Percentiles rank a stretch among this genome's conserved stretches.
Evolutionary conservation across 1,140 invertebrate species (phyloP).

Genomic region (Coelopa frigida): DNA sequence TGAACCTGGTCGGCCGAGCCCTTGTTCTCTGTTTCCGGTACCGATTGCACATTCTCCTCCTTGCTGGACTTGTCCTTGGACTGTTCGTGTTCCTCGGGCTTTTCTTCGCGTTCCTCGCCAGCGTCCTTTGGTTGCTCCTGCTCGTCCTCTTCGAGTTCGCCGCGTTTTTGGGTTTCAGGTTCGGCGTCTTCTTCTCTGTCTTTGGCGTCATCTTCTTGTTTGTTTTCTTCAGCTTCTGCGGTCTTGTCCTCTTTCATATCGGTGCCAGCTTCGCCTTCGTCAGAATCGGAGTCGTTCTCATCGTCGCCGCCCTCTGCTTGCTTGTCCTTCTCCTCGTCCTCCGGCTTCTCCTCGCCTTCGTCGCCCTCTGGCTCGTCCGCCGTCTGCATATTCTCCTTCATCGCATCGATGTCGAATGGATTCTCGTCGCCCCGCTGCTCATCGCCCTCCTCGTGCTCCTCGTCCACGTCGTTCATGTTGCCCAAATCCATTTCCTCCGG

Average conservation of each 20-base stretch:
- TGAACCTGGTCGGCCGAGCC: constrained; percentile 38
- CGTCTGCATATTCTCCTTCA: constrained; percentile 54
- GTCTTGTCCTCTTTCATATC: constrained; percentile 38
- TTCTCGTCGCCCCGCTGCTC: constrained; percentile 60
- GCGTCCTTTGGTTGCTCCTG: constrained; percentile 28
- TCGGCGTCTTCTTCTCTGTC: constrained; percentile 52
- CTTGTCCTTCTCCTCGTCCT: constrained; percentile 46
- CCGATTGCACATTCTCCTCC: constrained; percentile 51
- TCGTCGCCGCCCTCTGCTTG: constrained; percentile 47
- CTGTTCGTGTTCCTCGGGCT: constrained; percentile 60
- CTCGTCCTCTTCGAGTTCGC: constrained; percentile 23
- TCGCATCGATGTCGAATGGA: constrained; percentile 75
- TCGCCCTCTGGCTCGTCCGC: constrained; percentile 41
- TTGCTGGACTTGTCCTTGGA: constrained; percentile 53
- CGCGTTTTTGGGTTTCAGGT: constrained; percentile 44
- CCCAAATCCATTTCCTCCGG: constrained; percentile 80
- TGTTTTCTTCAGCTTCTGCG: constrained; percentile 43
- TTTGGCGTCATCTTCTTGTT: constrained; percentile 46
- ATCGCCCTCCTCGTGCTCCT: constrained; percentile 55
- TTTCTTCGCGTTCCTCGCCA: constrained; percentile 37
- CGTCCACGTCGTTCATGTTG: constrained; percentile 77
- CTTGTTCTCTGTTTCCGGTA: constrained; percentile 44
- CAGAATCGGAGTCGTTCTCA: constrained; percentile 40
- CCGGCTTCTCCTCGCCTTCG: constrained; percentile 43
- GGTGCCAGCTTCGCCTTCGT: constrained; percentile 33